Base-by-base conservation (phyloP, 92 coral and sea anemone species). In the Epizoanthus ramosus region DNA sequence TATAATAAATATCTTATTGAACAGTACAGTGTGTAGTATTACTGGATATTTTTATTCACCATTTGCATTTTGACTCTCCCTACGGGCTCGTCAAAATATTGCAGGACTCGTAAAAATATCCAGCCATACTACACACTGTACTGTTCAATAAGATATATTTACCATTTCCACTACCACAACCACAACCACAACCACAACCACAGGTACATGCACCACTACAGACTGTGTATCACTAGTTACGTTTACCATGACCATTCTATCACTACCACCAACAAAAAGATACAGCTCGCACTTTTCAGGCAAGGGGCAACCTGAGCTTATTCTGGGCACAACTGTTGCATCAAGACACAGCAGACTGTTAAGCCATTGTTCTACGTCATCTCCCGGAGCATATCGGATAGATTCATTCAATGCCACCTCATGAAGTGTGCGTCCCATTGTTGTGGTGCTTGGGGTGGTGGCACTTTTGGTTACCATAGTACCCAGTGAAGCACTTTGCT, bases 201-300 rank as follows among this genome's bases (percentile, higher is more conserved):
- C 31, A 28, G 31, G 31, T 28, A 28, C 31, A 28, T 2, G 31
- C 2, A 57, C 19, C 60, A 57, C 60, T 57, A 57, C 19, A 3
- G 13, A 56, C n/a, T 17, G 10, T 18, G 17, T 57, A 57, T 12
- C 61, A 57, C 61, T 57, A n/a, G 18, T 57, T n/a, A n/a, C n/a
- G n/a, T 2, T 18, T 57, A n/a, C 21, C 61, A 57, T 0, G 14
- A 57, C 6, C 17, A 57, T 0, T 57, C 23, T 4, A 58, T 21
- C 25, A n/a, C 1, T 17, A 5, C 64, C 64, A 58, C 4, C 4
- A 58, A 50, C 54, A 22, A 75, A 89, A 93, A 93, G 99, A 96
- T 96, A 96, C 99, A 96, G 85, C 19, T 96, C 99, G 85, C 99
- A 96, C 50, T 87, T 88, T 60, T 96, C 98, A 56, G 99, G 99